These are phyloP conservation scores for Bradypus variegatus DNA, from an alignment of 2,797 vertebrate species.

Conservation along the genomic window DNA sequence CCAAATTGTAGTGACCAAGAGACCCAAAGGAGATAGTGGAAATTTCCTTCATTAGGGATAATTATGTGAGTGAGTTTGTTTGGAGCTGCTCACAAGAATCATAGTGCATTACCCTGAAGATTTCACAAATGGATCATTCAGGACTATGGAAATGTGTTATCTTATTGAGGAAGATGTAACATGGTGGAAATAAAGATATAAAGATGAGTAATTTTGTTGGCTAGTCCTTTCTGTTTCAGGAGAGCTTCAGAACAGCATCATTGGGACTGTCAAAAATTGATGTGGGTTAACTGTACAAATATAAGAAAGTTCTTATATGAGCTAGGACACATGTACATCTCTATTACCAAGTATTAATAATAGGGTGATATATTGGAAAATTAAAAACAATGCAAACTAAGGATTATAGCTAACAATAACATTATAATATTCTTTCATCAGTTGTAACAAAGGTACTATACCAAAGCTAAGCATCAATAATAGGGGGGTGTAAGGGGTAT, in stretches of 20 bases:
- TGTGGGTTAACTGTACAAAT: neutral
- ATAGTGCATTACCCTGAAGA: neutral
- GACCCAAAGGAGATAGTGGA: conserved; percentile 8
- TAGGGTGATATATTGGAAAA: no score
- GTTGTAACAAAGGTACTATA: no score
- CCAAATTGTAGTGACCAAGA: neutral
- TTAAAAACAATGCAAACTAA: no score
- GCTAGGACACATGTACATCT: no score
- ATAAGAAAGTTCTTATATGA: no score
- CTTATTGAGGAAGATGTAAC: neutral
- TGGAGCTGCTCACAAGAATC: neutral
- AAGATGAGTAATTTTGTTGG: neutral
- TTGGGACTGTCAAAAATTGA: neutral
- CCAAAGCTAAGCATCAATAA: no score
- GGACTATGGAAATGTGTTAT: neutral
- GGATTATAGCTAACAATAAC: no score
- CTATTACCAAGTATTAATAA: no score
- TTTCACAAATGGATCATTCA: neutral
- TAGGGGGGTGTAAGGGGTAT: no score
- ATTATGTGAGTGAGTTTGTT: neutral
- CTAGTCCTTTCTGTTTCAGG: neutral
- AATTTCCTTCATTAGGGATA: neutral
- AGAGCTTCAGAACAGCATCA: neutral
- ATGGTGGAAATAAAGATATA: neutral
- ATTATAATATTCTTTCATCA: no score